Conservation (phyloP, 2,797 vertebrate species). For the Channallabes apus region DNA sequence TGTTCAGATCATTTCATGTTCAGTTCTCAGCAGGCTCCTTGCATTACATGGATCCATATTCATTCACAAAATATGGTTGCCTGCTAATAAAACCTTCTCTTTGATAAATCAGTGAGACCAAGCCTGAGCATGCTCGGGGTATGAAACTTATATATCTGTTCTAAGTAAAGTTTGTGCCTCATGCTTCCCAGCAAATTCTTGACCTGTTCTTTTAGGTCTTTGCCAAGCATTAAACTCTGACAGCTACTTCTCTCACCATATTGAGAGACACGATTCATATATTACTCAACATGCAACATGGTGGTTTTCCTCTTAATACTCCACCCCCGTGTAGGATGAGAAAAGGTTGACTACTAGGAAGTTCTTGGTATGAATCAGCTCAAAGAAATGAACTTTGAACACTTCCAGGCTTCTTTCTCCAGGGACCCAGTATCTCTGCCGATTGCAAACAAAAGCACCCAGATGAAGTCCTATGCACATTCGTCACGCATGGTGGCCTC, state of each 20-base stretch:
- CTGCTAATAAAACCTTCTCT: neutral
- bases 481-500: neutral
- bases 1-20: neutral
- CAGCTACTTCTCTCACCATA: neutral
- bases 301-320: neutral
- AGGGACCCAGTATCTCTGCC: neutral
- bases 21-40: neutral
- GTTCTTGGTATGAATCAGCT: neutral
- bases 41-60: neutral
- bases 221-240: neutral
- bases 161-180: neutral
- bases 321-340: neutral
- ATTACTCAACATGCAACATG: neutral
- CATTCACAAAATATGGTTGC: neutral
- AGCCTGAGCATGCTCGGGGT: neutral
- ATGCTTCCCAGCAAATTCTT: neutral
- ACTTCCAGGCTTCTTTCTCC: neutral
- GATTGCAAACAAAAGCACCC: neutral
- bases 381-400: neutral
- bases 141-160: neutral
- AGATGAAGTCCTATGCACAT: neutral
- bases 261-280: neutral
- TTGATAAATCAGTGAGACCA: neutral
- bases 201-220: neutral
- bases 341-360: conserved; percentile 6